phyloP scores from a whole-genome alignment of 2,888 invertebrate species.

The Mesorhabditis belari region DNA sequence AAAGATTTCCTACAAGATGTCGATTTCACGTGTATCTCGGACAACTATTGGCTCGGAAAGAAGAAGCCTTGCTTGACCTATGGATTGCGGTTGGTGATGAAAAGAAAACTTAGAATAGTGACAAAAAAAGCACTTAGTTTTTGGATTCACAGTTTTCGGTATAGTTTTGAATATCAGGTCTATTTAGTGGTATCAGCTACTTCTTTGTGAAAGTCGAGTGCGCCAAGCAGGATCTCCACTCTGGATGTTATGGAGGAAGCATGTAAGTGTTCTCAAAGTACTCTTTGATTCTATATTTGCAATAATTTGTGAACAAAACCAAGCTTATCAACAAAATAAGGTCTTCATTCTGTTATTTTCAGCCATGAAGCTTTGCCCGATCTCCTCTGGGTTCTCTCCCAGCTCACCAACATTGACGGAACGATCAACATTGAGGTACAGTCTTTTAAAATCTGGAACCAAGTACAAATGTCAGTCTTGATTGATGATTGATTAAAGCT shows the following conservation, averaged over 20 bases:
- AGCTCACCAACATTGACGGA: slow-evolving; percentile 77
- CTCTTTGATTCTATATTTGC: background rate
- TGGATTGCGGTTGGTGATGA: slow-evolving; percentile 63
- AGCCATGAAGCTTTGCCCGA: slow-evolving; percentile 80
- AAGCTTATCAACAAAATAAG: background rate
- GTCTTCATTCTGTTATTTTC: slow-evolving; percentile 2
- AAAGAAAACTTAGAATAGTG: background rate
- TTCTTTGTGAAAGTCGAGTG: slow-evolving; percentile 73
- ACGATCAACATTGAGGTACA: slow-evolving; percentile 62
- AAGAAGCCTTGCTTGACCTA: slow-evolving; percentile 95
- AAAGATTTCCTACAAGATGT: slow-evolving; percentile 60
- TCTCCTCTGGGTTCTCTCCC: slow-evolving; percentile 75
- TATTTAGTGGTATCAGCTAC: slow-evolving; percentile 66
- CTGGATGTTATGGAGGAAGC: slow-evolving; percentile 88
- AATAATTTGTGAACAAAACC: background rate
- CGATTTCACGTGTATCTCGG: slow-evolving; percentile 93
- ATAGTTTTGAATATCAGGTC: slow-evolving; percentile 2
- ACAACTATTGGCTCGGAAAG: slow-evolving; percentile 96
- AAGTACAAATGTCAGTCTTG: background rate
- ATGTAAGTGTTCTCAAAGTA: slow-evolving; percentile 68
- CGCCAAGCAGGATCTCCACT: slow-evolving; percentile 84
- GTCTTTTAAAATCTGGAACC: no score
- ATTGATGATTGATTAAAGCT: background rate
- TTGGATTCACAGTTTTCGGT: background rate
- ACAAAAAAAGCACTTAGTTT: background rate